Evolutionary conservation across 2,888 invertebrate genomes (phyloP).

Genomic region (Meiosimyza platycephala): DNA sequence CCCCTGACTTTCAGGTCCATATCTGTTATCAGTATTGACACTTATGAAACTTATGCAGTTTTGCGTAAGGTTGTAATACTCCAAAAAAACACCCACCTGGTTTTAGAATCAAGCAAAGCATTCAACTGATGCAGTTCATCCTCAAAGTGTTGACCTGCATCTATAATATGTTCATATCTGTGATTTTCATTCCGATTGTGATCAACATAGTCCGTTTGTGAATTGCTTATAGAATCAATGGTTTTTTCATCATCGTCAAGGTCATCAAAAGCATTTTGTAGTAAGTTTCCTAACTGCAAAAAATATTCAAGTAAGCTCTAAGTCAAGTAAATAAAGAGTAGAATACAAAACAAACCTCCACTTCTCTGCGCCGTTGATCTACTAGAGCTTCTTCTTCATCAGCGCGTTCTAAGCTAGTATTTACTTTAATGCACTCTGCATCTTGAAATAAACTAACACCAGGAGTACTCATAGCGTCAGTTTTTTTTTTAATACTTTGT

Average conservation of each 20-base stretch:
- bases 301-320: background rate
- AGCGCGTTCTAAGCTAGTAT: constrained; percentile 73
- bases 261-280: constrained; percentile 78
- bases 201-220: constrained; percentile 51
- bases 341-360: constrained; percentile 70
- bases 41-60: too few relatives aligned
- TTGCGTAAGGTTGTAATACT: too few relatives aligned
- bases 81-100: constrained; percentile 49
- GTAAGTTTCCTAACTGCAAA: constrained; percentile 72
- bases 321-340: background rate
- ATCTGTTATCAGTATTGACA: too few relatives aligned
- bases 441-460: constrained; percentile 80
- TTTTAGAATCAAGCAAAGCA: constrained; percentile 68
- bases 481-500: background rate
- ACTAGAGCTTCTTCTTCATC: constrained; percentile 78
- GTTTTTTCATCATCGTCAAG: constrained; percentile 76
- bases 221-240: constrained; percentile 71
- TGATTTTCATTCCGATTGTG: constrained; percentile 25
- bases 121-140: constrained; percentile 55
- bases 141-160: constrained; percentile 25
- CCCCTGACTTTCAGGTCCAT: too few relatives aligned
- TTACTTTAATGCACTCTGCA: constrained; percentile 74
- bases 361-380: constrained; percentile 75
- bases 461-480: constrained; percentile 70
- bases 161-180: constrained; percentile 26